Conservation (phyloP, 2,113 vertebrate species). For the Siniperca chuatsi region DNA sequence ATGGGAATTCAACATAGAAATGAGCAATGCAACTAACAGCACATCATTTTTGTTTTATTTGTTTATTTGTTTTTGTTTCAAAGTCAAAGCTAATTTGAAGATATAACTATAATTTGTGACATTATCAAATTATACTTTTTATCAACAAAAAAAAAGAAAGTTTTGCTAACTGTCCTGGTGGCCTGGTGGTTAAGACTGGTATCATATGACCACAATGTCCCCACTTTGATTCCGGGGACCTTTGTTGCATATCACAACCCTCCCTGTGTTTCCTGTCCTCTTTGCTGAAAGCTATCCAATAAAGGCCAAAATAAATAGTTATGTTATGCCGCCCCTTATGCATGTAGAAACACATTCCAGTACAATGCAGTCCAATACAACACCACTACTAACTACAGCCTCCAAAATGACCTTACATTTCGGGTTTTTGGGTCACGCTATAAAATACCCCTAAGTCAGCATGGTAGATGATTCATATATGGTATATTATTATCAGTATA, state of each 20-base stretch:
- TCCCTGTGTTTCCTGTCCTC: conserved; percentile 47
- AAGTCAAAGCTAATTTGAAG: not conserved
- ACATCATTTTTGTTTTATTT: not conserved
- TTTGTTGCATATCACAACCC: conserved; percentile 1
- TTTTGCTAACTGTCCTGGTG: not conserved
- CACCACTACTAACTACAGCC: not conserved
- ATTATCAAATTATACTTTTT: not conserved
- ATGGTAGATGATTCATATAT: not conserved
- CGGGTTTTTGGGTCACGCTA: not conserved
- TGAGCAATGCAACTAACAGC: not conserved
- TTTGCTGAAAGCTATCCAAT: not conserved
- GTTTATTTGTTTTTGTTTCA: not conserved
- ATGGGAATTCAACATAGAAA: conserved; percentile 57
- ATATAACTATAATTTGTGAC: not conserved
- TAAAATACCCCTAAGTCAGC: not conserved
- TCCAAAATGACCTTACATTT: not conserved
- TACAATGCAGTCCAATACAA: not conserved
- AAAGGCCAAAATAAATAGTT: not conserved
- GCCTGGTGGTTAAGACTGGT: not conserved
- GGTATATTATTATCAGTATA: not conserved
- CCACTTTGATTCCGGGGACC: not conserved
- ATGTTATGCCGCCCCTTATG: not conserved
- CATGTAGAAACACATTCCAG: not conserved
- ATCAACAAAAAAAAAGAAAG: not conserved
- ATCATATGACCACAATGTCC: not conserved